Evolutionary conservation across 2,888 invertebrate species (phyloP).

Genomic region (Formica aserva): DNA sequence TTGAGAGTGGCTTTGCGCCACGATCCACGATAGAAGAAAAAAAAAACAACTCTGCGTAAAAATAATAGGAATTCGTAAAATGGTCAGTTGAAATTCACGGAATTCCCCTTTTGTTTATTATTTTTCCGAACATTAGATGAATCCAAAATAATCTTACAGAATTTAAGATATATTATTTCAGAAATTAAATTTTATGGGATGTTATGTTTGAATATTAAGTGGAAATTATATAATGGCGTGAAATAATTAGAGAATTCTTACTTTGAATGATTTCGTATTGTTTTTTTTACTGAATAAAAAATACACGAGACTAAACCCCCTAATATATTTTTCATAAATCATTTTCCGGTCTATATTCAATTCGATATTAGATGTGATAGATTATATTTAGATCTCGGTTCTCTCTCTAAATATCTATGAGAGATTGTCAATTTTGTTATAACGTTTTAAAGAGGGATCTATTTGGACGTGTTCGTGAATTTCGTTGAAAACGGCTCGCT

Average conservation of each 20-base stretch:
- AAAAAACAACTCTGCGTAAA: neutral
- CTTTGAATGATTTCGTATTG: neutral
- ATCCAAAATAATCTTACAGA: neutral
- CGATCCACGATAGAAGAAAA: neutral
- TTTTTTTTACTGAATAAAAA: neutral
- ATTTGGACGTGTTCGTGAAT: neutral
- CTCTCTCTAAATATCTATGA: neutral
- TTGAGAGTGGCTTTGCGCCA: neutral
- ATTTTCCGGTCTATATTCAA: neutral
- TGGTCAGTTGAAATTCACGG: neutral
- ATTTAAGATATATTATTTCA: neutral
- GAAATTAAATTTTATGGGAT: neutral
- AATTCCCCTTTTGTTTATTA: neutral
- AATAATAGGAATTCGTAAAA: neutral
- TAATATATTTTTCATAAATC: neutral
- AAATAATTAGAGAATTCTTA: neutral
- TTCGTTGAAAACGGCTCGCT: neutral
- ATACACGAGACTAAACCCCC: neutral
- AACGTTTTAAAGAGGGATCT: neutral
- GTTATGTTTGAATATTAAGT: conserved; percentile 1
- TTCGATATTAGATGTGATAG: neutral
- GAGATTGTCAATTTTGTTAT: neutral
- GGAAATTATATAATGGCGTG: neutral
- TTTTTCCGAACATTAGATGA: neutral
- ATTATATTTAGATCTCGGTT: neutral